Evolutionary conservation across 2,888 invertebrate genomes (phyloP).

Genomic region (Drosophila pseudotakahashii): DNA sequence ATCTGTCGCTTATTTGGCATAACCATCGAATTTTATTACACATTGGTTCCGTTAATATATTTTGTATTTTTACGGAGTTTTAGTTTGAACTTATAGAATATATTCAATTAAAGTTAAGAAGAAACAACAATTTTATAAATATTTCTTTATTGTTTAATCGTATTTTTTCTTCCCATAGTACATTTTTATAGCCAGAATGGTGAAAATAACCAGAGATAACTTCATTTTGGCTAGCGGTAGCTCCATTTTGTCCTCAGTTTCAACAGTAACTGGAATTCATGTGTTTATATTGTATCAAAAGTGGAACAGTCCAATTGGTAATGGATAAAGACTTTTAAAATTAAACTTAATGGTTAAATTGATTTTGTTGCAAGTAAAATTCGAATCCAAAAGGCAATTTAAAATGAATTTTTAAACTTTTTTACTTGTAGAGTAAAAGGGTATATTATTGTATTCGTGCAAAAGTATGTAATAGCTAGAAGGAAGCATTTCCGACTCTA

Average conservation of each 20-base stretch:
- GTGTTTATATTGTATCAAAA: no score
- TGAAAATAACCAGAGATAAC: neutral
- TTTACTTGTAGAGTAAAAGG: no score
- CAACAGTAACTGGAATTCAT: no score
- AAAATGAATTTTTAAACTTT: no score
- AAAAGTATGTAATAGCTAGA: no score
- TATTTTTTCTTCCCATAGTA: neutral
- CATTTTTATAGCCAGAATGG: neutral
- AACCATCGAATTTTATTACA: slow-evolving; percentile 14
- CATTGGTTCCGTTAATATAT: slow-evolving; percentile 6
- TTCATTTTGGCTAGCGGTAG: neutral
- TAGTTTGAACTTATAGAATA: neutral
- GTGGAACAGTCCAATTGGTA: neutral
- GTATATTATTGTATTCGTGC: no score
- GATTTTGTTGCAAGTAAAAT: no score
- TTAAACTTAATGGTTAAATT: neutral
- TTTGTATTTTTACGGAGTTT: neutral
- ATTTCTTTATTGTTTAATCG: neutral
- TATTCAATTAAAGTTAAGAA: no score
- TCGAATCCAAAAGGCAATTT: no score
- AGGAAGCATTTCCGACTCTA: no score
- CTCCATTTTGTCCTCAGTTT: no score
- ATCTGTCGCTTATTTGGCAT: slow-evolving; percentile 29
- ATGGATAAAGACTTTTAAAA: neutral
- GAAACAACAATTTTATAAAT: neutral